Evolutionary conservation across 2,113 vertebrate genomes (phyloP).

Genomic region (Eptesicus fuscus): DNA sequence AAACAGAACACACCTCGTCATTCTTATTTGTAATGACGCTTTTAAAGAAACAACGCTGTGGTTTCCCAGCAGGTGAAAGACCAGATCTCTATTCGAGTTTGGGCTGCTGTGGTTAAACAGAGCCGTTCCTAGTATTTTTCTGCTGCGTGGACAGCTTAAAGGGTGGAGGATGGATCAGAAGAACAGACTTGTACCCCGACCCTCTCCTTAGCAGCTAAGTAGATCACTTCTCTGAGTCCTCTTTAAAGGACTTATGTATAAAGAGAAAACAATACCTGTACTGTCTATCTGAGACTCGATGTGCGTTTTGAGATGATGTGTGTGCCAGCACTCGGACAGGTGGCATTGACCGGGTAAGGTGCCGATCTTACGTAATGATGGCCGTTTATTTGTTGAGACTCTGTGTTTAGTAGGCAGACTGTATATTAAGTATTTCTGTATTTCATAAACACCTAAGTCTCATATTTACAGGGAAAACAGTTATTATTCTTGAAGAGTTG

Average conservation of each 20-base stretch:
- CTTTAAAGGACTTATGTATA: slow-evolving; percentile 32
- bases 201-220: not conserved
- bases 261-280: slow-evolving; percentile 56
- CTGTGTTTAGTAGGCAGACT: not conserved
- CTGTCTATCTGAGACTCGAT: slow-evolving; percentile 51
- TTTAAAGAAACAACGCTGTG: not conserved
- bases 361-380: not conserved
- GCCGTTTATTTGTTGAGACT: not conserved
- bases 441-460: slow-evolving; percentile 16
- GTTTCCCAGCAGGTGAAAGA: slow-evolving; percentile 56
- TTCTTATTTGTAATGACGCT: not conserved
- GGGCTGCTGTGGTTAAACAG: slow-evolving; percentile 58
- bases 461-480: not conserved
- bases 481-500: slow-evolving; percentile 42
- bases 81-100: slow-evolving; percentile 51
- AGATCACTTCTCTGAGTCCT: slow-evolving; percentile 62
- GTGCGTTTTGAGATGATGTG: not conserved
- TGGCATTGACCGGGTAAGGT: not conserved
- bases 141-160: not conserved
- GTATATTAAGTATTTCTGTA: not conserved
- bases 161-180: not conserved
- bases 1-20: not conserved
- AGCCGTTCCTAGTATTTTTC: slow-evolving; percentile 59
- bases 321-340: not conserved
- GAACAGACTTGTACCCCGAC: not conserved